A percentile compares a stretch with the other conserved stretches of the same genome.
Evolutionary conservation across 1,140 invertebrate genomes (phyloP).

Genomic region (Drosophila willistoni): DNA sequence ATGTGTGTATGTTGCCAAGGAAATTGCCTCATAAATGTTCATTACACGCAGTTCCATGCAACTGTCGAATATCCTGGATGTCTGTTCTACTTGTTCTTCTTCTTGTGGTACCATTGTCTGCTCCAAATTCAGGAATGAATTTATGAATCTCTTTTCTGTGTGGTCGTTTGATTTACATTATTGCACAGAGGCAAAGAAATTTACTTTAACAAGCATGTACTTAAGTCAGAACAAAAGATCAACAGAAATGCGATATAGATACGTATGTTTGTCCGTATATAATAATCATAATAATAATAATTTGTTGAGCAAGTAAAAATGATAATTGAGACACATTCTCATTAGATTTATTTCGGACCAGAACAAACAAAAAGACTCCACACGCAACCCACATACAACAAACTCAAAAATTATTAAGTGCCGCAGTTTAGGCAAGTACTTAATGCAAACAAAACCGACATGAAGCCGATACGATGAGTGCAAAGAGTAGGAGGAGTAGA

Average conservation of each 20-base stretch:
- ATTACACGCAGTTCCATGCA: conserved; percentile 67
- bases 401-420: conserved; percentile 75
- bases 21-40: conserved; percentile 82
- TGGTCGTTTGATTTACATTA: conserved; percentile 21
- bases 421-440: conserved; percentile 73
- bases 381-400: conserved; percentile 32
- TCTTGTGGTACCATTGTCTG: conserved; percentile 4
- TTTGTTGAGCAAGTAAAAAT: conserved; percentile 12
- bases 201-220: neutral
- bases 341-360: conserved; percentile 30
- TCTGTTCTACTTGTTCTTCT: conserved; percentile 5
- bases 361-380: conserved; percentile 30
- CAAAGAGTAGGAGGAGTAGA: too few species aligned
- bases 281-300: conserved; percentile 4
- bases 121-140: conserved; percentile 36
- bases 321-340: conserved; percentile 12
- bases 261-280: neutral
- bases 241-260: neutral
- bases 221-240: conserved; percentile 3
- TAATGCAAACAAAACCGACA: conserved; percentile 60
- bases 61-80: conserved; percentile 50
- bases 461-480: conserved; percentile 5
- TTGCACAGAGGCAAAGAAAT: neutral
- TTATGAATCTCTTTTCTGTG: conserved; percentile 26
- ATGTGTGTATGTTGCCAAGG: conserved; percentile 61